Base-by-base conservation (phyloP, 2,113 vertebrate genomes). In the Aspiorhynchus laticeps region DNA sequence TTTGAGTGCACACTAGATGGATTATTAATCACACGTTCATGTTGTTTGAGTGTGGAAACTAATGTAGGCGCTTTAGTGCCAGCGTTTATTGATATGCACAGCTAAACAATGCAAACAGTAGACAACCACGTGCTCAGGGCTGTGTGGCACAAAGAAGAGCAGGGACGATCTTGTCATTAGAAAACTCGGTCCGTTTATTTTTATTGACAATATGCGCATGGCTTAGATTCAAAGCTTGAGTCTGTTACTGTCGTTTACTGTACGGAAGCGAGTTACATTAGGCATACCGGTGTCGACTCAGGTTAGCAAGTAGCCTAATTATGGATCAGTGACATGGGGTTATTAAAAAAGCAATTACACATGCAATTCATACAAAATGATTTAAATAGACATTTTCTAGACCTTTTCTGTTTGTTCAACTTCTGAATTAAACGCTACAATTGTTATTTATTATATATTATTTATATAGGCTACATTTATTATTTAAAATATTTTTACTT, bases 111-210 rank as follows among this genome's bases (percentile, higher is more conserved):
- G 93, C 93, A 89, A 90, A 88, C 90, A 91, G 88, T 89, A 88
- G 89, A 92, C 89, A 94, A 92, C 94, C 95, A 95, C 94, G 95
- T 95, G 95, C 93, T 95, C 94, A 84, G 53, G 59, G 88, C 65
- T 86, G 90, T 92, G 85, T 91, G 86, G 85, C 81, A 87, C 88
- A 88, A 88, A 91, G 91, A 86, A 88, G 48, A 91, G 80, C 67
- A 36, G 65, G 11, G 75, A 61, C 24, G 11, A 61, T 61, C 65
- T 28, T 84, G 80, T 67, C 73, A 83, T 65, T 38, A 19, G 74
- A 51, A 87, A 51, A 73, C 21, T 65, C 24, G 31, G 5, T 17
- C 17, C 71, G 21, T 71, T 65, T 65, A 24, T 61, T 26, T 80
- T 15, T 41, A 63, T 63, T 61, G 53, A 38, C 36, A 63, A 43